Conservation (phyloP, 2,888 invertebrate genomes). For the Euclidia mi region DNA sequence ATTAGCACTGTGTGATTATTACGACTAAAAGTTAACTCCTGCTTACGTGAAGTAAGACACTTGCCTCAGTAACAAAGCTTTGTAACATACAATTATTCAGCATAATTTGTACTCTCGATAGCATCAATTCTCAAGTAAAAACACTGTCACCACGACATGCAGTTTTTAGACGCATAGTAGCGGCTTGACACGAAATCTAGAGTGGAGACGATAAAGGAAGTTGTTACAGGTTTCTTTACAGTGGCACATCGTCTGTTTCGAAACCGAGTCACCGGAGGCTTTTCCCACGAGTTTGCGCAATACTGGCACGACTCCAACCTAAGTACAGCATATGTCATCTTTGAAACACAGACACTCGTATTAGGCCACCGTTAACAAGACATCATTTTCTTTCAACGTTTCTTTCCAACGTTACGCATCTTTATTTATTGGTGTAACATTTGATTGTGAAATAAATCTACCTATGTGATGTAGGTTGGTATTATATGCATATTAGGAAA, state of each 20-base stretch:
- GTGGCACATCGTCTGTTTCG: constrained; percentile 62
- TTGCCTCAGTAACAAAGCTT: too few relatives aligned
- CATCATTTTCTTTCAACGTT: constrained; percentile 2
- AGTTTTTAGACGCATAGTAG: neutral
- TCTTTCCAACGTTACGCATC: neutral
- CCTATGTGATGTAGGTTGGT: neutral
- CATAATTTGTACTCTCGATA: neutral
- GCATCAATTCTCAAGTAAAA: neutral
- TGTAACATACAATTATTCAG: too few relatives aligned
- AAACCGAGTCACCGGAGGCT: constrained; percentile 44
- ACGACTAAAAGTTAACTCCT: too few relatives aligned
- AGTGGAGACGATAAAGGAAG: constrained; percentile 62
- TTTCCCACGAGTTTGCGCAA: constrained; percentile 69
- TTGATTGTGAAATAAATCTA: constrained; percentile 1
- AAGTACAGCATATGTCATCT: constrained; percentile 41
- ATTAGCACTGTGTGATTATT: too few relatives aligned
- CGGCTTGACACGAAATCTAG: neutral
- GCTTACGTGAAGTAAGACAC: too few relatives aligned
- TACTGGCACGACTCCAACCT: constrained; percentile 35
- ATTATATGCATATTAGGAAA: constrained; percentile 24
- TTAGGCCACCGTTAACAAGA: constrained; percentile 15
- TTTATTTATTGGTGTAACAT: constrained; percentile 12
- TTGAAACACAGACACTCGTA: constrained; percentile 29
- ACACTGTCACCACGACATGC: too few relatives aligned
- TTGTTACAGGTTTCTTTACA: constrained; percentile 61